Percentiles rank a stretch among this genome's conserved stretches.
Evolutionary conservation across 2,113 vertebrate species (phyloP).

Genomic region (Notiomystis cincta): DNA sequence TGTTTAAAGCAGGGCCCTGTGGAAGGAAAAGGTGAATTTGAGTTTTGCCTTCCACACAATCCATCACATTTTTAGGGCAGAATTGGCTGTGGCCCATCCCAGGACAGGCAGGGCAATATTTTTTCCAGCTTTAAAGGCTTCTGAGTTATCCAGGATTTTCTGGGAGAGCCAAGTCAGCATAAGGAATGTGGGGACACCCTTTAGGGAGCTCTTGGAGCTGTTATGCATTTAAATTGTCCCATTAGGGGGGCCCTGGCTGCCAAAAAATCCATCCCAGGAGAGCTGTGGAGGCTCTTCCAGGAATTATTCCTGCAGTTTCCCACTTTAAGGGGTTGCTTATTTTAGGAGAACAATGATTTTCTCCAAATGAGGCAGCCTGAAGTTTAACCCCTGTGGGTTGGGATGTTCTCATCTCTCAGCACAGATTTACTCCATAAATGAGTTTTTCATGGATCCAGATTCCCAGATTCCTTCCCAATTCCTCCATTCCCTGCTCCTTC

Average conservation of each 20-base stretch:
- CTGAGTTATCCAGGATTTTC: conserved; percentile 46
- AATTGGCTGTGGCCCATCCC: not conserved
- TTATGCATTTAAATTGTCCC: conserved; percentile 78
- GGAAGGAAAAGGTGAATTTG: not conserved
- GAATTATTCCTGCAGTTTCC: conserved; percentile 36
- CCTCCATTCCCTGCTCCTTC: not conserved
- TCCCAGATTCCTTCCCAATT: not conserved
- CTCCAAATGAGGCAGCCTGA: conserved; percentile 8
- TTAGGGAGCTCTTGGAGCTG: conserved; percentile 64
- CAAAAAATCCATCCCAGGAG: conserved; percentile 38
- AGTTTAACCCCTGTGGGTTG: not conserved
- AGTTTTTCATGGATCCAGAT: not conserved
- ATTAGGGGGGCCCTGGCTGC: conserved; percentile 61
- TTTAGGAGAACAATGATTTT: conserved; percentile 59
- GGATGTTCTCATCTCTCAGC: not conserved
- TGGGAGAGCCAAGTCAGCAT: conserved; percentile 63
- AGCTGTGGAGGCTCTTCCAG: not conserved
- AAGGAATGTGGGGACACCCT: conserved; percentile 59
- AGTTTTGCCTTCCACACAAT: not conserved
- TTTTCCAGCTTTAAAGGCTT: conserved; percentile 43
- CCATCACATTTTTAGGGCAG: not conserved
- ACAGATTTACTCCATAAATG: not conserved
- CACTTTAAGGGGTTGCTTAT: not conserved
- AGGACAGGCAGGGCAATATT: not conserved
- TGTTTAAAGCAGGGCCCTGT: too few species aligned